A percentile compares a stretch with the other conserved stretches of the same genome.
Conservation (phyloP, 2,113 vertebrate species). For the Hemibagrus wyckioides region DNA sequence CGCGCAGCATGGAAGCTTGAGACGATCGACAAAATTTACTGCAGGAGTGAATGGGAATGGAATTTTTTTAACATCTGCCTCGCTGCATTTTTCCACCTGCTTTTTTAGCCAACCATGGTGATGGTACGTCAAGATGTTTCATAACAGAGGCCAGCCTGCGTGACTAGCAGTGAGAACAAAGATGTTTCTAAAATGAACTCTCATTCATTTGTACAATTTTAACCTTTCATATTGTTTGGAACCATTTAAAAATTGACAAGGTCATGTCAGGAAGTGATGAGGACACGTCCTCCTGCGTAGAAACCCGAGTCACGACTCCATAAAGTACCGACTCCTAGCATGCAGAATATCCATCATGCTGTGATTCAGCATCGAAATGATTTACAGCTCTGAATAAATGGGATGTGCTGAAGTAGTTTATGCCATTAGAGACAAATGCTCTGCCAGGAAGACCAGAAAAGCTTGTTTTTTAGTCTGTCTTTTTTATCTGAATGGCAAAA, state of each 20-base stretch:
- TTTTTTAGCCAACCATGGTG: too few relatives aligned
- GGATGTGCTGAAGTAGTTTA: constrained; percentile 7
- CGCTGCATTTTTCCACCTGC: background rate
- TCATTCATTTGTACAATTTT: too few relatives aligned
- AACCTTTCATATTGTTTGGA: background rate
- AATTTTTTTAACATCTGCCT: background rate
- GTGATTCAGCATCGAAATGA: constrained; percentile 14
- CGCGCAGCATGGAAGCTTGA: too few relatives aligned
- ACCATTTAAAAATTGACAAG: background rate
- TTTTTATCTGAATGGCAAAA: background rate
- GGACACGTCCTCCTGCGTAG: background rate
- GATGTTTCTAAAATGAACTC: background rate
- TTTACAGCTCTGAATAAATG: constrained; percentile 14
- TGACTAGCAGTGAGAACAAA: background rate
- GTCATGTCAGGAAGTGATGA: background rate
- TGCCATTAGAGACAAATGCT: constrained; percentile 3
- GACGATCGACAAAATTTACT: too few relatives aligned
- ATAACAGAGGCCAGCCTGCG: background rate
- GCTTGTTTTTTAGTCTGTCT: background rate
- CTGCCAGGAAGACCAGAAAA: background rate
- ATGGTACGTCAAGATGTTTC: background rate
- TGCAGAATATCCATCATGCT: constrained; percentile 17
- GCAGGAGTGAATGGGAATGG: background rate
- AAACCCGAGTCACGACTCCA: background rate
- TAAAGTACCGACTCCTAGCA: background rate